A percentile compares a stretch with the other conserved stretches of the same genome.
Evolutionary conservation across 2,113 vertebrate species (phyloP).

Genomic region (Siphamia tubifer): DNA sequence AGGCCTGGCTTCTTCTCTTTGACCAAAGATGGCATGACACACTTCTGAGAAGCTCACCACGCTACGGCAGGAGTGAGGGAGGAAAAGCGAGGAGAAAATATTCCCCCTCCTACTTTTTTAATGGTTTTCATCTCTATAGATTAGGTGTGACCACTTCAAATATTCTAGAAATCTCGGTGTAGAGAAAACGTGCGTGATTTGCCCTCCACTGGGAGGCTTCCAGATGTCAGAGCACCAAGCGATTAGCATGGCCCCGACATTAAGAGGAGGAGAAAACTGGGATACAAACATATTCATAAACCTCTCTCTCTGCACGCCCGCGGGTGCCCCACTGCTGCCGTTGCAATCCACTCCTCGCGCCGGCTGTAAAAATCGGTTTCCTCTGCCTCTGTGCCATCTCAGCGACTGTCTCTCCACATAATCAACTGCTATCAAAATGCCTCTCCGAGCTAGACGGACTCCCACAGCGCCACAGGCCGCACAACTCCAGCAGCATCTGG

Average conservation of each 20-base stretch:
- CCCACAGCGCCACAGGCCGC: slow-evolving; percentile 50
- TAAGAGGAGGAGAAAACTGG: slow-evolving; percentile 60
- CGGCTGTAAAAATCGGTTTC: slow-evolving; percentile 70
- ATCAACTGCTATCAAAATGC: slow-evolving; percentile 66
- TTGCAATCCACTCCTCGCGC: slow-evolving; percentile 53
- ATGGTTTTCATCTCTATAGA: slow-evolving; percentile 68
- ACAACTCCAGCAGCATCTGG: slow-evolving; percentile 14
- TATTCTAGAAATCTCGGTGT: slow-evolving; percentile 46
- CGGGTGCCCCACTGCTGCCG: slow-evolving; percentile 34
- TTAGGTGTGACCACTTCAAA: slow-evolving; percentile 76
- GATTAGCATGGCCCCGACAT: slow-evolving; percentile 73
- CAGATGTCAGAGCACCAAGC: slow-evolving; percentile 72
- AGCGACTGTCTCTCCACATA: slow-evolving; percentile 60
- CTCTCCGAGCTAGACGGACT: slow-evolving; percentile 47
- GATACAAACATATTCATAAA: slow-evolving; percentile 73
- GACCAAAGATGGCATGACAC: slow-evolving; percentile 56
- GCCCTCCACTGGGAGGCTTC: slow-evolving; percentile 67
- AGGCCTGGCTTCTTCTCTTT: slow-evolving; percentile 9
- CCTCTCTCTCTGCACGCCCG: slow-evolving; percentile 46
- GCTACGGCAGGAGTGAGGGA: slow-evolving; percentile 22
- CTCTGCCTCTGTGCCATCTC: slow-evolving; percentile 58
- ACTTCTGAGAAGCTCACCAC: slow-evolving; percentile 54
- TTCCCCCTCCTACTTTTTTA: slow-evolving; percentile 49
- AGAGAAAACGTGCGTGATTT: slow-evolving; percentile 58
- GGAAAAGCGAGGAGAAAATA: not conserved